phyloP scores from a whole-genome alignment of 2,888 invertebrate genomes.

The Lepetodrilus schrolli region DNA sequence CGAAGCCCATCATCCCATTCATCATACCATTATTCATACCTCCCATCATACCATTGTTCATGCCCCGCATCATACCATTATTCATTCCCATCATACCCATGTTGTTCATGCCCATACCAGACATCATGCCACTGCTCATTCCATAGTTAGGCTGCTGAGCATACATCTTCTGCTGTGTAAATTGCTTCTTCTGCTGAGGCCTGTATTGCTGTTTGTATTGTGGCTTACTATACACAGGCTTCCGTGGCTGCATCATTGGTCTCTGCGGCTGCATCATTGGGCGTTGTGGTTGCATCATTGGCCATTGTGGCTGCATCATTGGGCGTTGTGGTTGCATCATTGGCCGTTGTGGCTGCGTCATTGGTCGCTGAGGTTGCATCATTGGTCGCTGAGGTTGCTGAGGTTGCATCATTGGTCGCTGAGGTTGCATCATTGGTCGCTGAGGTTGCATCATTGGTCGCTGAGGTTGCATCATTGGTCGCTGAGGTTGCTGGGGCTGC shows the following conservation, averaged over 20 bases:
- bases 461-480: neutral
- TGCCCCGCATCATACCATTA: neutral
- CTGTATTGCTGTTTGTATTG: neutral
- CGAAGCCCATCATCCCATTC: neutral
- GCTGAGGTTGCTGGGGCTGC: neutral
- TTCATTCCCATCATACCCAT: neutral
- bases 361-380: neutral
- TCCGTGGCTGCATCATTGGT: neutral
- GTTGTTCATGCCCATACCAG: neutral
- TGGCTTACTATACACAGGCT: neutral
- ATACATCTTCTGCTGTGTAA: neutral
- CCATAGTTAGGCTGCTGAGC: neutral
- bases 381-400: neutral
- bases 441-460: neutral
- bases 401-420: neutral
- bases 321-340: slow-evolving; percentile 1
- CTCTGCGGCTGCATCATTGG: neutral
- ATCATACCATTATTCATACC: slow-evolving; percentile 16
- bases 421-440: neutral
- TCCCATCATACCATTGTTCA: neutral
- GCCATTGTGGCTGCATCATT: neutral
- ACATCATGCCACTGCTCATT: neutral
- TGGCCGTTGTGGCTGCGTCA: neutral
- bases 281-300: neutral
- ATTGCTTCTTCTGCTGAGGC: neutral